Evolutionary conservation across 2,113 vertebrate genomes (phyloP).

Genomic region (Notarius quadriscutis): DNA sequence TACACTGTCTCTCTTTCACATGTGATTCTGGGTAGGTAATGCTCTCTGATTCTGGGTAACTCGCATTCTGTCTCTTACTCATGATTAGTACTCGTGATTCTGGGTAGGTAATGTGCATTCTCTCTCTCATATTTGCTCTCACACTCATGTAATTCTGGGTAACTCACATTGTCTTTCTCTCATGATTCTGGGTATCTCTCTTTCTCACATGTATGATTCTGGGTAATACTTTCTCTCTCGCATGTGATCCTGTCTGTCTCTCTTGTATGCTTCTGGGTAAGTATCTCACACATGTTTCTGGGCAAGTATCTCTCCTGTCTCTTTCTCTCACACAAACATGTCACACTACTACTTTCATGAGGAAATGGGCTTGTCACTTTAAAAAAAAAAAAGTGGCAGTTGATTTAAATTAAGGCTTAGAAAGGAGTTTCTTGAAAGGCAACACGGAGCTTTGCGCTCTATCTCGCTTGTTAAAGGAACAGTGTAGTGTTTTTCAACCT

Average conservation of each 20-base stretch:
- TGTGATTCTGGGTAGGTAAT: too few relatives aligned
- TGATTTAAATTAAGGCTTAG: not conserved
- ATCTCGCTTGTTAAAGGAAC: not conserved
- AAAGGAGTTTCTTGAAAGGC: not conserved
- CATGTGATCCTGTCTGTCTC: not conserved
- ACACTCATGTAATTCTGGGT: too few relatives aligned
- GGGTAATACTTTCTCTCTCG: too few relatives aligned
- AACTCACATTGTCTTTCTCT: too few relatives aligned
- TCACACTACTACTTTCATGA: slow-evolving; percentile 19
- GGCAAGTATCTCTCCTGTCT: not conserved
- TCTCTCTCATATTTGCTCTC: too few relatives aligned
- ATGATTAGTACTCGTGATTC: too few relatives aligned
- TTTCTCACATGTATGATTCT: too few relatives aligned
- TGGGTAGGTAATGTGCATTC: too few relatives aligned
- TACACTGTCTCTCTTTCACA: too few relatives aligned
- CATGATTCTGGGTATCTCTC: too few relatives aligned
- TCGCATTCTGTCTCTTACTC: too few relatives aligned
- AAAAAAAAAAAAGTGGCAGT: not conserved
- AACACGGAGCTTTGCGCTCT: not conserved
- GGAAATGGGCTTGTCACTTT: not conserved
- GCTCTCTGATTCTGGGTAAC: too few relatives aligned
- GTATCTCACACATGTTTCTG: not conserved
- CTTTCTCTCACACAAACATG: not conserved
- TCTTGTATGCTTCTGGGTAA: slow-evolving; percentile 58
- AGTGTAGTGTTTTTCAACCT: not conserved